Base-by-base conservation (phyloP, 53 echinoderm and acorn worm species). In the Mesocentrotus franciscanus region DNA sequence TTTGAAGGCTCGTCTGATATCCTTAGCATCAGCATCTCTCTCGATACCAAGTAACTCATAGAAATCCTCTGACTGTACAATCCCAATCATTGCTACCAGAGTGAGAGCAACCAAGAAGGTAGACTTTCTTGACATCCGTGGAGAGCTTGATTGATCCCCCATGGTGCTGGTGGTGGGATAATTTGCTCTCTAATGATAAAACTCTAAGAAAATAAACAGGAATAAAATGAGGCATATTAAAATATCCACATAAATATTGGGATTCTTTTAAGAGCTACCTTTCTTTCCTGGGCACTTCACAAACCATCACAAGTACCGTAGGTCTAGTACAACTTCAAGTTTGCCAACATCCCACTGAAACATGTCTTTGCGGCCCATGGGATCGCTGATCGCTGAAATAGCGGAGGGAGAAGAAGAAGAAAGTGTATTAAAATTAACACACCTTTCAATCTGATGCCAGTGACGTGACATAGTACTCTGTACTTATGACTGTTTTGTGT, bases 1-100 rank as follows among this genome's bases (percentile, higher is more conserved):
- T 95, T 99, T 99, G 94, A 99, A 99, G 17, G 99, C 99, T 56
- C 98, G 93, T 56, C 99, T 76, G 68, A 99, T 99, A 85, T 99
- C 99, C 85, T 98, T 98, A 7, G 96, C 91, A 56, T 96, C 97
- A 1, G 99, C 99, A 97, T 99, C 99, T 71, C 98, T 89, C 62
- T 98, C 98, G 34, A 99, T 97, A 29, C 97, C 99, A 57, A 99
- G 98, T 64, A 98, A 59, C 95, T 99, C 98, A 62, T 99, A 99
- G 92, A 97, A 99, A 92, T 99, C 99, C 57, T 97, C 96, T 55
- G 96, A 95, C 26, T 85, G 61, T 8, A 62, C 95, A 42, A 94
- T 61, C 42, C 64, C 55, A 49, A 94, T 9, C 85, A 94, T 1
- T 4, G 87, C 29, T 42, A 71, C 87, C 42, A 94, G 15, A 20